phyloP scores from a whole-genome alignment of 1,140 invertebrate genomes.

The Pogonognathellus flavescens region DNA sequence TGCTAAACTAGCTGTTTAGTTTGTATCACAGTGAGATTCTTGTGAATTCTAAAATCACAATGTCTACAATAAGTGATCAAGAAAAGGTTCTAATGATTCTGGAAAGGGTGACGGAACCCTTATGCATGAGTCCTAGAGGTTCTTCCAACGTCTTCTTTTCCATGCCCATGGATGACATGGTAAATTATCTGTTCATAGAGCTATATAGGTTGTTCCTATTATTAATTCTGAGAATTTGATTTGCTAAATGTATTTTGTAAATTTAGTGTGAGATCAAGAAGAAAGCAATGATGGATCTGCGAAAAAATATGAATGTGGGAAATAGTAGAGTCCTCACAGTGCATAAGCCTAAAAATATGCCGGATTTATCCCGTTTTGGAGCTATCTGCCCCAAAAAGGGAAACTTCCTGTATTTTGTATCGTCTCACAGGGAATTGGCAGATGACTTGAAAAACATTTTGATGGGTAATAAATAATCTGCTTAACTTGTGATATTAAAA shows the following conservation, averaged over 20 bases:
- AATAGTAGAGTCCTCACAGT: neutral
- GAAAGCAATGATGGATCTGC: neutral
- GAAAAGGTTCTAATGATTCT: conserved; percentile 32
- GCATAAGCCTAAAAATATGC: conserved; percentile 6
- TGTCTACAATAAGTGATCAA: neutral
- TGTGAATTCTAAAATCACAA: too few relatives aligned
- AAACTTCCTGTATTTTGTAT: conserved; percentile 61
- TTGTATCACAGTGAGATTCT: too few relatives aligned
- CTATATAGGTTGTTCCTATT: neutral
- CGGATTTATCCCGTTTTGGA: conserved; percentile 31
- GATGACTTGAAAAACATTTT: conserved; percentile 54
- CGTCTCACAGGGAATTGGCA: conserved; percentile 55
- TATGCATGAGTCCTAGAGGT: conserved; percentile 55
- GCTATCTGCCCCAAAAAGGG: conserved; percentile 47
- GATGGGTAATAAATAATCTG: conserved; percentile 52
- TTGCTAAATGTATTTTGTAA: neutral
- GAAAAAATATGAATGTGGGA: neutral
- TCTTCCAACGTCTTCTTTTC: neutral
- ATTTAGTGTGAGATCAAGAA: neutral
- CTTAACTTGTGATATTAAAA: too few relatives aligned
- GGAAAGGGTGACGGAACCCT: conserved; percentile 50
- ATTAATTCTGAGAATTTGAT: neutral
- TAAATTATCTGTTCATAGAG: neutral
- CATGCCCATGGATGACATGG: neutral
- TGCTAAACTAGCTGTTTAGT: too few relatives aligned